Conservation (phyloP, 2,797 vertebrate genomes). For the Phoxinus dragarum region DNA sequence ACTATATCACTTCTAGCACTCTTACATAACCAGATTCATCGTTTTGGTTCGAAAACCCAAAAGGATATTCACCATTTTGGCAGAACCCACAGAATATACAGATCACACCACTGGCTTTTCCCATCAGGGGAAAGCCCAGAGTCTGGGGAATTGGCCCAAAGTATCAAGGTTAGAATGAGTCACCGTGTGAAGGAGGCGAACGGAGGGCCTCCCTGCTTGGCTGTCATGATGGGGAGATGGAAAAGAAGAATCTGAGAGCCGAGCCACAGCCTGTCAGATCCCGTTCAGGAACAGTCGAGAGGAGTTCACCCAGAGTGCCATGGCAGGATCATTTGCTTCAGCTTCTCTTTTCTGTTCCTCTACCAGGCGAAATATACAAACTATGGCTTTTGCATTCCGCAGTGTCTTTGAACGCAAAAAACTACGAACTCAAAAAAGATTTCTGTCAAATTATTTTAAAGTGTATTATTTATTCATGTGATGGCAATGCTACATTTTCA, state of each 20-base stretch:
- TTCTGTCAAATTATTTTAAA: not conserved
- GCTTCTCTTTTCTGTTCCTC: conserved; percentile 24
- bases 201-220: conserved; percentile 53
- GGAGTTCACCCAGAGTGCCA: conserved; percentile 57
- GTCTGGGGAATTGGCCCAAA: conserved; percentile 54
- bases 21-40: conserved; percentile 43
- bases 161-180: conserved; percentile 64
- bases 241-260: conserved; percentile 57
- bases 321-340: conserved; percentile 33
- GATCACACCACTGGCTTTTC: conserved; percentile 42
- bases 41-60: conserved; percentile 30
- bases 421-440: conserved; percentile 12
- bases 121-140: conserved; percentile 36
- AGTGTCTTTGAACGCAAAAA: conserved; percentile 10
- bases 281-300: conserved; percentile 47
- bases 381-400: conserved; percentile 28
- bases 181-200: conserved; percentile 56
- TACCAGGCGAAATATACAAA: conserved; percentile 32
- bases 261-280: conserved; percentile 58
- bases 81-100: conserved; percentile 42
- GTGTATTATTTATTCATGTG: not conserved
- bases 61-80: conserved; percentile 41
- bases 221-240: conserved; percentile 58
- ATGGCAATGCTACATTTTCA: not conserved
- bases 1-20: conserved; percentile 26